phyloP scores from a whole-genome alignment of 2,797 vertebrate genomes.

The Thalassophryne amazonica region DNA sequence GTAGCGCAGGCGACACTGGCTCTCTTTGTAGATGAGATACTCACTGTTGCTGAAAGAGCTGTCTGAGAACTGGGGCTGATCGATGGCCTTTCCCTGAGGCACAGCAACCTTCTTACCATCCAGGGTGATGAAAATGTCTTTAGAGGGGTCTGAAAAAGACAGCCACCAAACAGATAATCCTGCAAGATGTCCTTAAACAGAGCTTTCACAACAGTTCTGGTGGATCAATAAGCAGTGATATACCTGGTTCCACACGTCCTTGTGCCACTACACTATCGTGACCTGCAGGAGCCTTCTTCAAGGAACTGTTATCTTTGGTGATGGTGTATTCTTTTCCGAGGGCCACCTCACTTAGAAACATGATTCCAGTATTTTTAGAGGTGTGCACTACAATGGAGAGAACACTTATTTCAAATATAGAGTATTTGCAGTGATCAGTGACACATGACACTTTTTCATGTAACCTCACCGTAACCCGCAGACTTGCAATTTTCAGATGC shows the following conservation, averaged over 20 bases:
- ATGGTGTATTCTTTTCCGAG: conserved; percentile 83
- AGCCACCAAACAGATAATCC: not conserved
- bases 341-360: conserved; percentile 92
- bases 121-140: conserved; percentile 75
- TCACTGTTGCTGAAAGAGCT: conserved; percentile 84
- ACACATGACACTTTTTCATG: no score
- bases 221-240: not conserved
- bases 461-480: conserved; percentile 82
- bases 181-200: not conserved
- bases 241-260: conserved; percentile 84
- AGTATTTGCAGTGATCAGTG: no score
- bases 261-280: conserved; percentile 84
- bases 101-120: conserved; percentile 82
- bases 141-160: conserved; percentile 75
- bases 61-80: conserved; percentile 57
- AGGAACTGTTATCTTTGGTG: conserved; percentile 47
- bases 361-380: conserved; percentile 77
- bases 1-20: conserved; percentile 86
- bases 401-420: no score
- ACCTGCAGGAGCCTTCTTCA: conserved; percentile 75
- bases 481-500: conserved; percentile 91
- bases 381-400: conserved; percentile 77
- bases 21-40: conserved; percentile 92
- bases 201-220: not conserved
- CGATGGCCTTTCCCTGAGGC: conserved; percentile 78